Conservation (phyloP, 2,113 vertebrate genomes). For the Macroglossus sobrinus region DNA sequence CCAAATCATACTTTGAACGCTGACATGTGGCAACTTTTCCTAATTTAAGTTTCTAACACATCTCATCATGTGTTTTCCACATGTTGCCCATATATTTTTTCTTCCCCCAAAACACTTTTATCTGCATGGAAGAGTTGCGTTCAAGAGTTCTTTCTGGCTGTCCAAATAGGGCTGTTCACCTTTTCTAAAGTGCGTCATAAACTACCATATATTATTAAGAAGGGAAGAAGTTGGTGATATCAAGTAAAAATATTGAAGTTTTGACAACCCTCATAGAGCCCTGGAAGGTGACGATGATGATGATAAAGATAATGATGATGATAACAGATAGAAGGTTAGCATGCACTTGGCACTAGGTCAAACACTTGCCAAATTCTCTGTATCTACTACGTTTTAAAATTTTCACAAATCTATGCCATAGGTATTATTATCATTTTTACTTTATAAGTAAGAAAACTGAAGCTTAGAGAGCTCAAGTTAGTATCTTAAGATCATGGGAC, state of each 20-base stretch:
- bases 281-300: neutral
- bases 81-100: neutral
- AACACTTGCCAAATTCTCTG: neutral
- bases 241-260: neutral
- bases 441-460: neutral
- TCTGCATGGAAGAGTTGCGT: neutral
- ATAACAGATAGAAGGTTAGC: neutral
- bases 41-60: neutral
- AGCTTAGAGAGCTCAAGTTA: neutral
- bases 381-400: neutral
- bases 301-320: neutral
- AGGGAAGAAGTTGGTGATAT: neutral
- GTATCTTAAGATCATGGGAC: neutral
- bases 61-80: neutral
- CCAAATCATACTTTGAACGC: neutral
- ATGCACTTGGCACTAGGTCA: neutral
- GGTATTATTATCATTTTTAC: neutral
- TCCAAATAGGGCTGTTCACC: neutral
- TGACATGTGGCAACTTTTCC: slow-evolving; percentile 16
- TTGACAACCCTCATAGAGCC: neutral
- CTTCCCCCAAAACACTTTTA: neutral
- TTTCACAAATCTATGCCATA: neutral
- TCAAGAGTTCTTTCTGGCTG: neutral
- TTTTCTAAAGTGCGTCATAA: neutral
- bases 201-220: neutral